These are phyloP conservation scores for Sakesphorus luctuosus DNA, from an alignment of 2,113 vertebrate genomes.

Conservation along the genomic window DNA sequence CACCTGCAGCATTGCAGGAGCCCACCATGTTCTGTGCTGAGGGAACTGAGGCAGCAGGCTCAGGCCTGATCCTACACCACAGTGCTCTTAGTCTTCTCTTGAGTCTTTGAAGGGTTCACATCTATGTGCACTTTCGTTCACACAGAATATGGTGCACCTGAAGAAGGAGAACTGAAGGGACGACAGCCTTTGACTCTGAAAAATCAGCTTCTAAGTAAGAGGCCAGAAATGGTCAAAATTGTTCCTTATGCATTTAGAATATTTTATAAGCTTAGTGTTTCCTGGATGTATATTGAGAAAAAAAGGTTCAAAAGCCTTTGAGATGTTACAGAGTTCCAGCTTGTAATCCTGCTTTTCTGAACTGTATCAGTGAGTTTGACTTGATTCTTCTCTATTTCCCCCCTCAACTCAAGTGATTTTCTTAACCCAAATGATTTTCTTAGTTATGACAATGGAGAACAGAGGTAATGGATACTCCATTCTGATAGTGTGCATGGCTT, in stretches of 20 bases:
- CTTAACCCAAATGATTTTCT: background rate
- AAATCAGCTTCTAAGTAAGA: slow-evolving; percentile 92
- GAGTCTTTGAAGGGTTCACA: background rate
- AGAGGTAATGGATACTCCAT: background rate
- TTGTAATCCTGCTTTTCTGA: background rate
- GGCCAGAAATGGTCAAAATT: background rate
- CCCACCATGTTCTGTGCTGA: rapidly evolving
- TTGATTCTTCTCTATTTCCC: background rate
- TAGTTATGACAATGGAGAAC: background rate
- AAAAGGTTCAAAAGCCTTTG: background rate
- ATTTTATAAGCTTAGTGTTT: background rate
- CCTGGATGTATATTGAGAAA: background rate
- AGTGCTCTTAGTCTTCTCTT: rapidly evolving
- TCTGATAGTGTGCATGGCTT: background rate
- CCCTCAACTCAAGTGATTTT: background rate
- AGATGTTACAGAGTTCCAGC: background rate
- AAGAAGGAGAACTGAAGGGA: slow-evolving; percentile 86
- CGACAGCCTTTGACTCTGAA: slow-evolving; percentile 82
- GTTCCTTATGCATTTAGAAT: background rate
- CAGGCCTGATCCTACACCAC: background rate
- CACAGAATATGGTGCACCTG: slow-evolving; percentile 89
- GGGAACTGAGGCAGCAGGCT: background rate
- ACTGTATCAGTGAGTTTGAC: background rate
- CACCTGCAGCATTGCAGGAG: background rate
- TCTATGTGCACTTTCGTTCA: background rate